A percentile compares a stretch with the other conserved stretches of the same genome.
Evolutionary conservation across 2,113 vertebrate genomes (phyloP).

Genomic region (Rhinoptilus africanus): DNA sequence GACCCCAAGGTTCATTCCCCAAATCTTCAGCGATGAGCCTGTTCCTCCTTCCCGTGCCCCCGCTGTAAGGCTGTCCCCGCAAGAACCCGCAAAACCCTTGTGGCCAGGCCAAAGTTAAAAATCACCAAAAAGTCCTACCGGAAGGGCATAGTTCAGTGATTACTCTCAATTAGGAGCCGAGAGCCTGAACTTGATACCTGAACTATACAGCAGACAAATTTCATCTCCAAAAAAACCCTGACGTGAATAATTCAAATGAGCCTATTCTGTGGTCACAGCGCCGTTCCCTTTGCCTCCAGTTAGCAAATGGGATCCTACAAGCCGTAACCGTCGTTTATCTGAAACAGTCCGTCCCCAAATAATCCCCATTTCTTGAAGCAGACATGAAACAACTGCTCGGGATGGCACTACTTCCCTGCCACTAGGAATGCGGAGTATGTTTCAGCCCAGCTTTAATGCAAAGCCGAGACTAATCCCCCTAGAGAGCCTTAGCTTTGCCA

Average conservation of each 20-base stretch:
- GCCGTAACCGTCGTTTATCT: background rate
- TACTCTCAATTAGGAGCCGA: background rate
- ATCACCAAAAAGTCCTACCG: background rate
- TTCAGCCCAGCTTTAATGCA: constrained; percentile 9
- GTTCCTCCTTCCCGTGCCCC: no score
- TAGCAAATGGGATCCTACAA: background rate
- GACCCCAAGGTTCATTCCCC: background rate
- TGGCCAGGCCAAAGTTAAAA: background rate
- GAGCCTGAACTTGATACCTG: fast-evolving
- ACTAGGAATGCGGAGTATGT: constrained; percentile 19
- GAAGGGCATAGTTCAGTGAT: background rate
- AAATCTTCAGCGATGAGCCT: background rate
- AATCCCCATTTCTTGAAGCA: background rate
- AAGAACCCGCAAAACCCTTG: background rate
- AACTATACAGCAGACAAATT: background rate
- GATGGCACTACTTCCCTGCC: background rate
- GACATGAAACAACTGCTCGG: background rate
- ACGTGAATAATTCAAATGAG: background rate
- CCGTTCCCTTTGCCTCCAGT: background rate
- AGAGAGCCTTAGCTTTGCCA: constrained; percentile 7
- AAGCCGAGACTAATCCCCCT: constrained; percentile 30
- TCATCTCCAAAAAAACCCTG: background rate
- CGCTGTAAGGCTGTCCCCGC: fast-evolving
- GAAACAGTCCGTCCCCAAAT: background rate
- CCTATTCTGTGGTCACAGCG: background rate